These are phyloP conservation scores for Platyrinchus mystaceus DNA, from an alignment of 2,797 vertebrate species.

Conservation along the genomic window DNA sequence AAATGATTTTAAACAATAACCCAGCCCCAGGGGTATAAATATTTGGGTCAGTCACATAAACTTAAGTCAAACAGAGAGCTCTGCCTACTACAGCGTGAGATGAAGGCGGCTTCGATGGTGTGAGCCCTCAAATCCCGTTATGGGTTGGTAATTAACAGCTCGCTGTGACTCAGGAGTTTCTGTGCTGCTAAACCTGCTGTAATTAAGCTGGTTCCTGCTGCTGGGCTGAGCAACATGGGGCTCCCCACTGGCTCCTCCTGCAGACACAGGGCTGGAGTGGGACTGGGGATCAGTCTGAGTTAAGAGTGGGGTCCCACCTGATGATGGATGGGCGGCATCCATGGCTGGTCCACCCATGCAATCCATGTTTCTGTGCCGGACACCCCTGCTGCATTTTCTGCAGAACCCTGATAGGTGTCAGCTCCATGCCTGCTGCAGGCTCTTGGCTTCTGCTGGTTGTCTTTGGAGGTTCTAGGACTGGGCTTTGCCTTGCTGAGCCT, in stretches of 20 bases:
- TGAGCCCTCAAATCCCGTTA: conserved; percentile 48
- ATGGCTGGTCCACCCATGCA: background rate
- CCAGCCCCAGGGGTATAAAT: background rate
- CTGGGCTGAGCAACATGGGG: background rate
- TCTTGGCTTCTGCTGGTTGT: background rate
- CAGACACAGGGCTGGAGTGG: background rate
- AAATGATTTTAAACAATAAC: background rate
- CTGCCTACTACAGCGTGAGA: background rate
- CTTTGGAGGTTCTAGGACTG: background rate
- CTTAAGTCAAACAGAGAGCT: background rate
- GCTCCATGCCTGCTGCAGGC: background rate
- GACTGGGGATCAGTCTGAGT: background rate
- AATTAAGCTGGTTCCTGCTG: background rate
- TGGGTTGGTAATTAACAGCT: conserved; percentile 54
- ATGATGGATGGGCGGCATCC: background rate
- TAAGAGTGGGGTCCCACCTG: background rate
- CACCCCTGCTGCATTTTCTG: background rate
- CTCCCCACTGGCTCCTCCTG: background rate
- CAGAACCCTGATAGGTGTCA: background rate
- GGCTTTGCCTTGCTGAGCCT: background rate
- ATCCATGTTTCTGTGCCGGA: rapidly evolving
- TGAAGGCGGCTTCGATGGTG: background rate
- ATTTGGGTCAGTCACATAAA: conserved; percentile 34
- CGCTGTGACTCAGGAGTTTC: conserved; percentile 36
- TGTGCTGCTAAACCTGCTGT: background rate